A percentile compares a stretch with the other conserved stretches of the same genome.
Evolutionary conservation across 2,888 invertebrate species (phyloP).

Genomic region (Synergus umbraculus): DNA sequence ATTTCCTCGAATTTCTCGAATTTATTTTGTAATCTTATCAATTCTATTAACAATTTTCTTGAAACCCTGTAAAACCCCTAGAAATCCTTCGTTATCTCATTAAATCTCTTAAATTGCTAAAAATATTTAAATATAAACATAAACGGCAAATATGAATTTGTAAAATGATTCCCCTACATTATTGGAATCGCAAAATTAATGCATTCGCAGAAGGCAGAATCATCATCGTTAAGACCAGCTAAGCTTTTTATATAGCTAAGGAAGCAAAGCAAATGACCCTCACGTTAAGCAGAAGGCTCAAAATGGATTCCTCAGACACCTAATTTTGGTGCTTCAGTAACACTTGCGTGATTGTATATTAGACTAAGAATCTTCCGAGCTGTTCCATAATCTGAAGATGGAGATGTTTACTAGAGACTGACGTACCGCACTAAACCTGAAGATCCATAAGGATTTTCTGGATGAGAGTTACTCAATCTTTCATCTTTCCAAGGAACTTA

Average conservation of each 20-base stretch:
- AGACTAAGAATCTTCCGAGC: not conserved
- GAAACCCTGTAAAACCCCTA: too few relatives aligned
- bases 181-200: not conserved
- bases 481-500: not conserved
- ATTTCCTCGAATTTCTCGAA: too few relatives aligned
- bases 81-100: too few relatives aligned
- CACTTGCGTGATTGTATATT: slow-evolving; percentile 20
- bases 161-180: too few relatives aligned
- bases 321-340: slow-evolving; percentile 1
- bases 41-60: too few relatives aligned
- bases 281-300: slow-evolving; percentile 18
- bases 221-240: not conserved
- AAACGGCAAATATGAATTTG: too few relatives aligned
- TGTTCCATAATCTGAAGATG: not conserved
- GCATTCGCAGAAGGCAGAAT: not conserved
- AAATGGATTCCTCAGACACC: not conserved
- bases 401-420: slow-evolving; percentile 15
- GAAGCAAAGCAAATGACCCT: not conserved
- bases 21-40: too few relatives aligned
- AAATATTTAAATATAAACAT: too few relatives aligned
- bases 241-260: not conserved
- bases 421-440: too few relatives aligned
- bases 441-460: not conserved
- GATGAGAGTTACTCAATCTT: not conserved
- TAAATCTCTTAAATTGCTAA: too few relatives aligned